These are phyloP conservation scores for Coptodon rendalli DNA, from an alignment of 2,113 vertebrate species.

Conservation along the genomic window DNA sequence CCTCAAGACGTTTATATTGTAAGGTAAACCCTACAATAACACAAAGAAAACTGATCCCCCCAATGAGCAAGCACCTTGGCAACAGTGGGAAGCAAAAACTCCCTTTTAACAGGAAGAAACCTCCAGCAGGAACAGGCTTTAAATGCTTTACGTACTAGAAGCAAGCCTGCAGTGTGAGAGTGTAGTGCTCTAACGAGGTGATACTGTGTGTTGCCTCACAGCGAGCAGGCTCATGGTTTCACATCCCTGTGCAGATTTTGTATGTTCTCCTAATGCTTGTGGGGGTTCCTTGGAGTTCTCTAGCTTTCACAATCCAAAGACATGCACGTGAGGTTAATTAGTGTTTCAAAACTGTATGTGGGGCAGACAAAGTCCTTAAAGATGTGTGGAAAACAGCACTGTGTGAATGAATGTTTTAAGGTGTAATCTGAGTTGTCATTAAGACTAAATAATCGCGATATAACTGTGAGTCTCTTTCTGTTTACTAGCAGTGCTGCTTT, in stretches of 20 bases:
- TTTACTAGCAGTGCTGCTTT: not conserved
- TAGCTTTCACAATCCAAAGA: not conserved
- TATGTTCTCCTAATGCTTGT: not conserved
- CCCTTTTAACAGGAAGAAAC: not conserved
- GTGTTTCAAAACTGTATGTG: not conserved
- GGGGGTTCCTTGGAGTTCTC: not conserved
- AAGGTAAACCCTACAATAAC: accelerated
- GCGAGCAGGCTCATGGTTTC: not conserved
- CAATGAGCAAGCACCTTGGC: not conserved
- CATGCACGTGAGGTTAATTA: not conserved
- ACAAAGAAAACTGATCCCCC: not conserved
- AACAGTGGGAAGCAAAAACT: not conserved
- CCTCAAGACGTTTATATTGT: not conserved
- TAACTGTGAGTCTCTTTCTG: not conserved
- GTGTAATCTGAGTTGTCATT: not conserved
- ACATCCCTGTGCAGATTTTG: not conserved
- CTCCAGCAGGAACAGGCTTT: not conserved
- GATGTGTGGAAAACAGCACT: not conserved
- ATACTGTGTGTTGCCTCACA: not conserved
- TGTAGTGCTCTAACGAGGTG: not conserved
- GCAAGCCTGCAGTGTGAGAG: not conserved
- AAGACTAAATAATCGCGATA: not conserved
- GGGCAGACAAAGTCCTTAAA: not conserved
- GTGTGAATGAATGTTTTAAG: not conserved
- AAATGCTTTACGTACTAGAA: not conserved